A percentile compares a stretch with the other conserved stretches of the same genome.
These are phyloP conservation scores for Heptranchias perlo DNA, from an alignment of 2,113 vertebrate species.

Conservation along the genomic window DNA sequence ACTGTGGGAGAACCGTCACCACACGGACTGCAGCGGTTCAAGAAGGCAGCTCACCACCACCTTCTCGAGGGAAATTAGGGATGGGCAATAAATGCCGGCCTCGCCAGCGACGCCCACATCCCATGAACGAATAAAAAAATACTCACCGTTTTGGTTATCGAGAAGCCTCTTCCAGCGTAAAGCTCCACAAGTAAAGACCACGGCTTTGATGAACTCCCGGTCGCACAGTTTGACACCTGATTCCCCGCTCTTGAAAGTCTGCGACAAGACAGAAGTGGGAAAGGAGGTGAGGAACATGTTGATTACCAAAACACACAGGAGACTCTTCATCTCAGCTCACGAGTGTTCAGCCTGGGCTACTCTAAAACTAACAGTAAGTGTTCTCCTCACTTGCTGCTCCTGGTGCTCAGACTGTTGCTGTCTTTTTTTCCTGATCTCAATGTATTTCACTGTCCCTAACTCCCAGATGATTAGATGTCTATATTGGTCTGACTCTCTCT, in stretches of 20 bases:
- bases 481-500: background rate
- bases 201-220: conserved; percentile 69
- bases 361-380: background rate
- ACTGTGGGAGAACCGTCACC: too few species aligned
- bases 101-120: too few species aligned
- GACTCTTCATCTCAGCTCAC: conserved; percentile 40
- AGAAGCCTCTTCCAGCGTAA: conserved; percentile 55
- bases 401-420: background rate
- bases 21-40: too few species aligned
- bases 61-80: too few species aligned
- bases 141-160: background rate
- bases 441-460: too few species aligned
- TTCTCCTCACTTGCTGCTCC: background rate
- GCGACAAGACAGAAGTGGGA: conserved; percentile 39
- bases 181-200: conserved; percentile 73
- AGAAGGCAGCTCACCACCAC: too few species aligned
- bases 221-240: conserved; percentile 71
- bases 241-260: conserved; percentile 47
- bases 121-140: too few species aligned
- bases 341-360: background rate
- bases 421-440: too few species aligned
- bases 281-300: conserved; percentile 47
- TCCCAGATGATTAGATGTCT: background rate
- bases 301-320: conserved; percentile 45
- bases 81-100: too few species aligned